Conservation (phyloP, 2,888 invertebrate genomes). For the Acheta domesticus region DNA sequence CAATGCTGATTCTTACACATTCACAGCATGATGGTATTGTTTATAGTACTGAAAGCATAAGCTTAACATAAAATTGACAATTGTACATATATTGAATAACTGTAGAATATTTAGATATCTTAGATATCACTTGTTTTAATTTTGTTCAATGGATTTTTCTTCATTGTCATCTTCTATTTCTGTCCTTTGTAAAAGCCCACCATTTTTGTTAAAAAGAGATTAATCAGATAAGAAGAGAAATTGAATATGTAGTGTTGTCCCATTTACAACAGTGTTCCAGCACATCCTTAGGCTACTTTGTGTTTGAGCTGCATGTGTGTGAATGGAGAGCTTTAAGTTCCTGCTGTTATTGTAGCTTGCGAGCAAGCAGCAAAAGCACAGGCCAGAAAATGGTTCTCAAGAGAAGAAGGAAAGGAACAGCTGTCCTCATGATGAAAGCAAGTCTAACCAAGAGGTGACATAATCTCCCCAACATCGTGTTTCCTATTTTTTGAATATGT, state of each 20-base stretch:
- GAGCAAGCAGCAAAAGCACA: neutral
- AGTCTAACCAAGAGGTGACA: slow-evolving; percentile 18
- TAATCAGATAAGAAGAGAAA: no score
- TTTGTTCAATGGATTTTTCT: no score
- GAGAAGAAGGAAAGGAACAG: neutral
- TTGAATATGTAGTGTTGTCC: neutral
- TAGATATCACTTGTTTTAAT: no score
- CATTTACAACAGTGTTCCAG: neutral
- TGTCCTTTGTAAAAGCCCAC: no score
- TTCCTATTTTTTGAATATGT: neutral
- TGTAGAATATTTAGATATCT: no score
- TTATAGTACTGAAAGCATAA: no score
- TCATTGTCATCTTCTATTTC: no score
- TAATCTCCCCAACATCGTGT: neutral
- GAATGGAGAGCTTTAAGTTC: neutral
- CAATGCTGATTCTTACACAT: no score
- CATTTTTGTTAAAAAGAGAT: no score
- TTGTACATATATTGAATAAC: no score
- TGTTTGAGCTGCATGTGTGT: neutral
- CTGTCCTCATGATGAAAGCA: neutral
- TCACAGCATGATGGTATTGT: no score
- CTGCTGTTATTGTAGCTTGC: slow-evolving; percentile 5
- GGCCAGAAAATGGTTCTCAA: neutral
- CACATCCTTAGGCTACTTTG: neutral
- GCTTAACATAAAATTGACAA: no score